Conservation (phyloP, 2,888 invertebrate genomes). For the Leistus spinibarbis region DNA sequence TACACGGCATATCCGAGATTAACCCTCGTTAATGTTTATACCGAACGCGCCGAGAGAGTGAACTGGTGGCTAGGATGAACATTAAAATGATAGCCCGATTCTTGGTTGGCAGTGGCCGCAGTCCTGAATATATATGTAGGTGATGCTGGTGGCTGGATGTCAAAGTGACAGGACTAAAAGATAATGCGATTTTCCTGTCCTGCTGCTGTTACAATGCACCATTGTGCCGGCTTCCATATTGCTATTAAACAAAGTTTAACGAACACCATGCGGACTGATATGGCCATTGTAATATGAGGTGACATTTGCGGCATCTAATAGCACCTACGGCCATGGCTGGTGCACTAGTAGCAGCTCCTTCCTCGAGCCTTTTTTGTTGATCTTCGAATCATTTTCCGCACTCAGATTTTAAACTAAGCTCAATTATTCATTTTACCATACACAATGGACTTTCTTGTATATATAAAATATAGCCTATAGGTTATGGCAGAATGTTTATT, state of each 20-base stretch:
- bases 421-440: no score
- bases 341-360: not conserved
- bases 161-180: not conserved
- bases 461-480: no score
- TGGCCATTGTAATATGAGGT: not conserved
- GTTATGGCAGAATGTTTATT: no score
- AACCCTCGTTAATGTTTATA: constrained; percentile 2
- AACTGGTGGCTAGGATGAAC: no score
- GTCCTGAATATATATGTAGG: not conserved
- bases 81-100: not conserved
- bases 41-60: not conserved
- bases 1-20: constrained; percentile 2
- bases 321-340: not conserved
- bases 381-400: not conserved
- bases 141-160: not conserved
- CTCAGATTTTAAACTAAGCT: no score
- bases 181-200: constrained; percentile 8
- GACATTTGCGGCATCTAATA: not conserved
- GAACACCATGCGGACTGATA: not conserved
- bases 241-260: not conserved
- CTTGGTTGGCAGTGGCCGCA: not conserved
- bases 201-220: not conserved
- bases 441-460: no score
- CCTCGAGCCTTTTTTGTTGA: not conserved
- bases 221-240: not conserved